A percentile compares a stretch with the other conserved stretches of the same genome.
Evolutionary conservation across 2,888 invertebrate genomes (phyloP).

Genomic region (Ormyrus nitidulus): DNA sequence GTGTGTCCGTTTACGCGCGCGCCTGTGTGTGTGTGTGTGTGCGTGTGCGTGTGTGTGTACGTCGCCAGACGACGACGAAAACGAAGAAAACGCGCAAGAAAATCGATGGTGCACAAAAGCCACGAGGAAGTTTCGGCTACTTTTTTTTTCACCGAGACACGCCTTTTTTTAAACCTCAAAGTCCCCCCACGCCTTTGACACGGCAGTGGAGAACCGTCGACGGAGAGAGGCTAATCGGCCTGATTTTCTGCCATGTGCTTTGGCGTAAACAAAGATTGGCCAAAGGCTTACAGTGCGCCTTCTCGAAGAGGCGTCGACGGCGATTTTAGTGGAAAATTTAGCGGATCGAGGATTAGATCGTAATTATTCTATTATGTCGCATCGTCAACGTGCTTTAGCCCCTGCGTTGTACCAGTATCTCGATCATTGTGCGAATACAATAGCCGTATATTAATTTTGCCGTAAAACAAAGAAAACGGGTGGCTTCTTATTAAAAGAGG

Average conservation of each 20-base stretch:
- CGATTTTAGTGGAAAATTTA: too few relatives aligned
- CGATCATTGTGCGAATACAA: constrained; percentile 12
- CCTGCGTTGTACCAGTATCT: neutral
- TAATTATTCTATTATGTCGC: too few relatives aligned
- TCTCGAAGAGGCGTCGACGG: too few relatives aligned
- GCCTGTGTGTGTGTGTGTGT: neutral
- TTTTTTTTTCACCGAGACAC: too few relatives aligned
- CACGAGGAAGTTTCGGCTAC: neutral
- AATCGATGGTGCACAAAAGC: constrained; percentile 41
- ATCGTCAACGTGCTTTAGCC: too few relatives aligned
- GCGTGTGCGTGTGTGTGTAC: constrained; percentile 1
- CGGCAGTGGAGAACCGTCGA: neutral
- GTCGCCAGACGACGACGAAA: constrained; percentile 37
- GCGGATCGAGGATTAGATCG: too few relatives aligned
- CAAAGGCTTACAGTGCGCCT: too few relatives aligned
- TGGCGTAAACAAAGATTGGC: too few relatives aligned
- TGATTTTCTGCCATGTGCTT: neutral
- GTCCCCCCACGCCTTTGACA: too few relatives aligned
- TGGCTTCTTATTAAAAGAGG: constrained; percentile 4
- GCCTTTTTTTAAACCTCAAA: too few relatives aligned
- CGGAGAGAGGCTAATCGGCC: neutral
- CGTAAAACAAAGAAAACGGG: constrained; percentile 14
- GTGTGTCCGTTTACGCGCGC: neutral
- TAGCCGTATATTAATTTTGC: neutral
- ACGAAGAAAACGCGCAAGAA: constrained; percentile 46